Evolutionary conservation across 2,113 vertebrate genomes (phyloP).

Genomic region (Alouatta palliata): DNA sequence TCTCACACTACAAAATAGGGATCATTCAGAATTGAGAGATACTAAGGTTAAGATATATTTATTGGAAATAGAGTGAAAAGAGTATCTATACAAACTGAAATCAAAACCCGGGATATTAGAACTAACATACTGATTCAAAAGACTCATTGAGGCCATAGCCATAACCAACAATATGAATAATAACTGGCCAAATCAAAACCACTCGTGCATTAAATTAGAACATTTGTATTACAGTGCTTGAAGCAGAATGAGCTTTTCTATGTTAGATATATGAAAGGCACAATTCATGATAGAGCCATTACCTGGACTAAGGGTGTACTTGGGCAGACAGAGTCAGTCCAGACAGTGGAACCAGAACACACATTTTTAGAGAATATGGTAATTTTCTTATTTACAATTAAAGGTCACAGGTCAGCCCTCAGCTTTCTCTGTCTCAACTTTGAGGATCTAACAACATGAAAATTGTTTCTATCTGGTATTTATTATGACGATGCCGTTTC

Average conservation of each 20-base stretch:
- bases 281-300: conserved; percentile 81
- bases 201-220: conserved; percentile 87
- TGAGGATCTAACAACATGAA: neutral
- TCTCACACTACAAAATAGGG: neutral
- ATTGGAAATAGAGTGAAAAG: conserved; percentile 11
- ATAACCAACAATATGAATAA: conserved; percentile 84
- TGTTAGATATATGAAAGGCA: conserved; percentile 80
- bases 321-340: neutral
- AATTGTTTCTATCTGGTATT: neutral
- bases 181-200: conserved; percentile 86
- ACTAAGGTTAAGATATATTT: conserved; percentile 22
- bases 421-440: neutral
- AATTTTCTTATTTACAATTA: neutral
- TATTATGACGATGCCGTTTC: neutral
- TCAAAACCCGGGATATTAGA: conserved; percentile 43
- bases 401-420: neutral
- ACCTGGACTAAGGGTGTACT: neutral
- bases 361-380: neutral
- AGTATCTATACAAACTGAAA: conserved; percentile 36
- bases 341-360: neutral
- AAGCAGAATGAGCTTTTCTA: conserved; percentile 80
- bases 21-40: conserved; percentile 20
- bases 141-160: conserved; percentile 77
- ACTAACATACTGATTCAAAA: conserved; percentile 63
- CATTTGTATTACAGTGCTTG: conserved; percentile 86